Evolutionary conservation across 2,888 invertebrate genomes (phyloP), one percentile per base, ranked within the genome.

Genomic region (Dynastes hyllus): DNA sequence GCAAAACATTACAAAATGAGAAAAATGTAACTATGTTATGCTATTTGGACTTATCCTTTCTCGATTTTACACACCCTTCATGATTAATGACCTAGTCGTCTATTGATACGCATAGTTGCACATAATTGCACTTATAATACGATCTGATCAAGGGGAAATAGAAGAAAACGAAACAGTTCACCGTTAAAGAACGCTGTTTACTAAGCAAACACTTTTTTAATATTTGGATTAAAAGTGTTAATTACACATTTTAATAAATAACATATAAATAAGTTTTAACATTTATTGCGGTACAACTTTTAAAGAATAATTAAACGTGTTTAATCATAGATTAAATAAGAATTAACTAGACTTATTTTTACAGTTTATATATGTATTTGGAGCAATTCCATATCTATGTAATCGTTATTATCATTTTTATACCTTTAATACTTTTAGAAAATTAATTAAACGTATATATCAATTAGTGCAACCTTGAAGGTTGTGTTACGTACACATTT

Each of bases 11-110:
- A 40, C n/a, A 2, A 32, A 66, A 16, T 16, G 45, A 45, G 40
- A n/a, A 66, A 66, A 37, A 29, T 29, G n/a, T 66, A 66, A 37
- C 40, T 40, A 40, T 45, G 66, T 40, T 37, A 66, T 40, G 37
- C 66, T n/a, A 66, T 66, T 40, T 40, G 16, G 40, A 66, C 66
- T 37, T 66, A 40, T 66, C 40, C 40, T 66, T 66, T 63, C 13
- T 37, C 16, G n/a, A 40, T 2, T 16, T 2, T 6, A 66, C 66
- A 66, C 66, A 37, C 66, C 66, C 65, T 66, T 32, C n/a, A 40
- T 32, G 65, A 37, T 66, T 66, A 66, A 66, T 45, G 16, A 32
- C 40, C 16, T 13, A 32, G 40, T 37, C 40, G n/a, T 13, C n/a
- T n/a, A 16, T 37, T 66, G 40, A n/a, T 40, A 16, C 37, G 37